Base-by-base conservation (phyloP, 2,888 invertebrate genomes). In the Mechanitis mazaeus region DNA sequence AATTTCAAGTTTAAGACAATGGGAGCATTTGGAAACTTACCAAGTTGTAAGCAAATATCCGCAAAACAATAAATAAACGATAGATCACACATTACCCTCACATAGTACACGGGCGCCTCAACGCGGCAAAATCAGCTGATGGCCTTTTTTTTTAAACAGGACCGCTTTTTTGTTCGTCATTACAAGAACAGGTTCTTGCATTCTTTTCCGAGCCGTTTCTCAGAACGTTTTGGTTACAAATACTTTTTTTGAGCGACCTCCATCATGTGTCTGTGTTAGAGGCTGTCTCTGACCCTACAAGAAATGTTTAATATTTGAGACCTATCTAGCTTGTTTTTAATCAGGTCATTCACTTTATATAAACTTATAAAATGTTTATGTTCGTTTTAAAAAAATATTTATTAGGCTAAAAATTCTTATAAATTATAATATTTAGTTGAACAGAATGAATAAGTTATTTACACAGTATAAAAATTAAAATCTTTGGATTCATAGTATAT, bases 41-140 rank as follows among this genome's bases (percentile, higher is more conserved):
- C 6, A 42, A 31, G 33, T 28, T 47, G 31, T 56, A 47, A 4
- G 47, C 54, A 33, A 38, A 54, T 53, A 38, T 55, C 33, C 2
- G n/a, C 20, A 5, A 12, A 42, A 33, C 53, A 33, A 59, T 56
- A 55, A 3, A 2, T 31, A 20, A 46, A 45, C 54, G 55, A 62
- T 20, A 55, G 7, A 7, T 45, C 47, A 55, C 55, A 61, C 54
- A 64, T 56, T 57, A 50, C 31, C 56, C 46, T 58, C 45, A 54
- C 68, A 57, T 65, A 59, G 69, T 73, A 71, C 67, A 64, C 65
- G 71, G 74, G 74, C 70, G 74, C 74, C 74, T 74, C 74, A 70
- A 67, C 64, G 60, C 64, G 65, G 63, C 68, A 66, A 67, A 71
- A 75, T 75, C 75, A 75, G 75, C 75, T 75, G 75, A 74, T 68